phyloP scores from a whole-genome alignment of 2,888 invertebrate species.

The Spodoptera exigua region DNA sequence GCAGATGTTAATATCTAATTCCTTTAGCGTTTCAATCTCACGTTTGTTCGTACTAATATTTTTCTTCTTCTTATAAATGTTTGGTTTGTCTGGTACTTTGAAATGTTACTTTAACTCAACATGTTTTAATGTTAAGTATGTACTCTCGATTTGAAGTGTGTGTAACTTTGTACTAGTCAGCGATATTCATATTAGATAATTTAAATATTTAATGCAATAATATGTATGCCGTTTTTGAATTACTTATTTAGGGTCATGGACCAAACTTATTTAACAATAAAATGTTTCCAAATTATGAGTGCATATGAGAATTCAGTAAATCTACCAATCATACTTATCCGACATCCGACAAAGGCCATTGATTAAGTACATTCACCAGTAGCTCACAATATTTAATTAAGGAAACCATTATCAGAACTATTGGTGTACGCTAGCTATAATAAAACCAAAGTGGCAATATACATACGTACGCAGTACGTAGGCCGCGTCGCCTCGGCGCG shows the following conservation, averaged over 20 bases:
- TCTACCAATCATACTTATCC: no score
- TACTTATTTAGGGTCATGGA: no score
- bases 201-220: no score
- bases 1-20: slow-evolving; percentile 32
- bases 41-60: slow-evolving; percentile 7
- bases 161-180: no score
- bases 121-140: not conserved
- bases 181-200: no score
- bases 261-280: not conserved
- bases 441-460: slow-evolving; percentile 57
- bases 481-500: slow-evolving; percentile 30
- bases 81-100: not conserved
- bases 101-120: not conserved
- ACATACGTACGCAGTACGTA: no score
- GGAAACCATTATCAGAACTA: slow-evolving; percentile 47
- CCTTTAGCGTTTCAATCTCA: slow-evolving; percentile 16
- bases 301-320: no score
- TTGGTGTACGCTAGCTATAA: slow-evolving; percentile 36
- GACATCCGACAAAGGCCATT: no score
- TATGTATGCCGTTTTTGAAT: no score
- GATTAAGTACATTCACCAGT: not conserved
- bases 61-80: slow-evolving; percentile 1
- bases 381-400: slow-evolving; percentile 39
- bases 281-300: not conserved
- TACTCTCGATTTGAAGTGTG: no score